These are phyloP conservation scores for Caenorhabditis plicata DNA, from an alignment of 2,888 invertebrate genomes.

Conservation along the genomic window DNA sequence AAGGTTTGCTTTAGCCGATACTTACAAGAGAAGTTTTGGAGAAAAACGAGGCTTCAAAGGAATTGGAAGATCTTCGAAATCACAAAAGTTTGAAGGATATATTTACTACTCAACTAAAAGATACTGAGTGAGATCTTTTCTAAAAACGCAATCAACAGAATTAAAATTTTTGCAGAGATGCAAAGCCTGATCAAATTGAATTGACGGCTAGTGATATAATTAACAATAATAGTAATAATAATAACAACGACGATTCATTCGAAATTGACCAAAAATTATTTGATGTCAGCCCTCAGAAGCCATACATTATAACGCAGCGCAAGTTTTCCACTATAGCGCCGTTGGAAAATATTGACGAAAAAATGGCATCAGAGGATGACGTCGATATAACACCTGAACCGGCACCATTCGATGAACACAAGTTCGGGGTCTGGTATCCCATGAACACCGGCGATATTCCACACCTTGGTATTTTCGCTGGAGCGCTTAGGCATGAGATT, in stretches of 20 bases:
- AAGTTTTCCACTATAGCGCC: slow-evolving; percentile 15
- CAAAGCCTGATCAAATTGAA: no score
- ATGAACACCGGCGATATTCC: slow-evolving; percentile 38
- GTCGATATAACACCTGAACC: slow-evolving; percentile 21
- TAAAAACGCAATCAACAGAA: no score
- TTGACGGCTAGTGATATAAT: no score
- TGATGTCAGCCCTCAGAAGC: background rate
- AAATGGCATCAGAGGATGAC: slow-evolving; percentile 26
- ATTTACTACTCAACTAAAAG: slow-evolving; percentile 22
- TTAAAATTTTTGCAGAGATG: no score
- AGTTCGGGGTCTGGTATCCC: slow-evolving; percentile 27
- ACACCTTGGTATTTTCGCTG: slow-evolving; percentile 28
- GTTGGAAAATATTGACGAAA: slow-evolving; percentile 17
- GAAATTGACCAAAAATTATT: background rate
- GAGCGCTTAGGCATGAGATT: slow-evolving; percentile 15
- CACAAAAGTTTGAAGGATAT: slow-evolving; percentile 26
- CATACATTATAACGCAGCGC: slow-evolving; percentile 10
- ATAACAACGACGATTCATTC: no score
- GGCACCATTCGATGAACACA: slow-evolving; percentile 20
- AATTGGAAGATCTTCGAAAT: slow-evolving; percentile 26
- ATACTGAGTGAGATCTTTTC: no score
- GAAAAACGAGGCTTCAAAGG: no score
- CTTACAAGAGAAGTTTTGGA: no score
- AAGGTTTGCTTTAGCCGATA: background rate
- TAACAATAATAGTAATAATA: no score